Conservation (phyloP, 2,797 vertebrate species). For the Gymnoscopelus microlampas region DNA sequence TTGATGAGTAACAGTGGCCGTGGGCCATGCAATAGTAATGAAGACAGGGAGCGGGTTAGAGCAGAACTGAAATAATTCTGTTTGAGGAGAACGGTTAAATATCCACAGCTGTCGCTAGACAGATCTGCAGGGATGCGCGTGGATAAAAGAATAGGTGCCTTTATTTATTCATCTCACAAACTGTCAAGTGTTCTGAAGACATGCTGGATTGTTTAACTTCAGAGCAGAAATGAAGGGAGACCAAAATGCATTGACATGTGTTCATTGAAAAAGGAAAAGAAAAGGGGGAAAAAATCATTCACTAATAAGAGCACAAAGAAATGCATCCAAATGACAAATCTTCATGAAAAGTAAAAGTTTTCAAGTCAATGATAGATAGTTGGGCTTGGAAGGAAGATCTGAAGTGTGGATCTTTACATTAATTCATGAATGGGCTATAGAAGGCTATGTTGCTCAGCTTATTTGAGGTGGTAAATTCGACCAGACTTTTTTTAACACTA, state of each 20-base stretch:
- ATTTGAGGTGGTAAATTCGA: no score
- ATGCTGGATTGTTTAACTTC: slow-evolving; percentile 58
- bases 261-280: not conserved
- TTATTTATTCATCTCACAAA: slow-evolving; percentile 79
- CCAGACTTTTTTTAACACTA: no score
- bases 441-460: no score
- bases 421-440: no score
- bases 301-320: no score
- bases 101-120: slow-evolving; percentile 78
- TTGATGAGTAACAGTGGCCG: slow-evolving; percentile 76
- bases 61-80: slow-evolving; percentile 80
- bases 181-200: slow-evolving; percentile 66
- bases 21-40: slow-evolving; percentile 83
- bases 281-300: not conserved
- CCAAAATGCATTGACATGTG: slow-evolving; percentile 28
- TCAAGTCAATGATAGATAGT: no score
- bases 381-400: no score
- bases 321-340: no score
- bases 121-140: slow-evolving; percentile 68
- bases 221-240: slow-evolving; percentile 42
- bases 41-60: slow-evolving; percentile 71
- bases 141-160: slow-evolving; percentile 69
- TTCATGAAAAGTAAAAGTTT: no score
- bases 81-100: slow-evolving; percentile 81
- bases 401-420: no score